phyloP scores from a whole-genome alignment of 2,888 invertebrate genomes.

The Ferdinandea cuprea region DNA sequence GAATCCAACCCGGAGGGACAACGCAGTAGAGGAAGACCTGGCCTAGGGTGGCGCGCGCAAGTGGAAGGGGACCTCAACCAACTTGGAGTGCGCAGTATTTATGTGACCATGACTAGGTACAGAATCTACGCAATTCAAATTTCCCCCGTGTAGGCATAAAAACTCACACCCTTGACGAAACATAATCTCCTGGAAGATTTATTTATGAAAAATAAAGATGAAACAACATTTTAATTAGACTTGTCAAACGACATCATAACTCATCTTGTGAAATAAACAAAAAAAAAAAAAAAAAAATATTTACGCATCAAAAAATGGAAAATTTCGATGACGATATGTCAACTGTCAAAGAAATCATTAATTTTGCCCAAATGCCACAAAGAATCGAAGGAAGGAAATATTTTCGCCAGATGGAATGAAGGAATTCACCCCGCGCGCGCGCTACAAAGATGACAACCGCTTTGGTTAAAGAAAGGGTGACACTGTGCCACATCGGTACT shows the following conservation, averaged over 20 bases:
- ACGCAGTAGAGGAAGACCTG: too few relatives aligned
- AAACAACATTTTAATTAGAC: conserved; percentile 33
- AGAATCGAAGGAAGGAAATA: conserved; percentile 23
- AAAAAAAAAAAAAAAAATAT: background rate
- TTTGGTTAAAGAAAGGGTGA: conserved; percentile 49
- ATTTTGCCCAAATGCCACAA: conserved; percentile 64
- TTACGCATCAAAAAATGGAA: conserved; percentile 31
- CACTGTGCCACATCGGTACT: conserved; percentile 8
- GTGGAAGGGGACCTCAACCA: too few relatives aligned
- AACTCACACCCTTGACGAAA: background rate
- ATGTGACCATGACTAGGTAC: too few relatives aligned
- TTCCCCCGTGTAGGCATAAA: too few relatives aligned
- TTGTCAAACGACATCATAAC: conserved; percentile 37
- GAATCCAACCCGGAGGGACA: too few relatives aligned
- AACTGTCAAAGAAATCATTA: conserved; percentile 71
- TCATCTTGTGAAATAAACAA: conserved; percentile 3
- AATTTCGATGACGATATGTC: conserved; percentile 59
- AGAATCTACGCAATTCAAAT: too few relatives aligned
- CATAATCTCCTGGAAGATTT: background rate
- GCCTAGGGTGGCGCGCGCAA: too few relatives aligned
- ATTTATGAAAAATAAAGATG: background rate
- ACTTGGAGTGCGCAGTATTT: too few relatives aligned
- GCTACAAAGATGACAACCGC: conserved; percentile 14
- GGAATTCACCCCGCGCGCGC: conserved; percentile 42
- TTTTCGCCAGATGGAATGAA: conserved; percentile 58